Conservation (phyloP, 2,113 vertebrate species). For the Terrapene triunguis region DNA sequence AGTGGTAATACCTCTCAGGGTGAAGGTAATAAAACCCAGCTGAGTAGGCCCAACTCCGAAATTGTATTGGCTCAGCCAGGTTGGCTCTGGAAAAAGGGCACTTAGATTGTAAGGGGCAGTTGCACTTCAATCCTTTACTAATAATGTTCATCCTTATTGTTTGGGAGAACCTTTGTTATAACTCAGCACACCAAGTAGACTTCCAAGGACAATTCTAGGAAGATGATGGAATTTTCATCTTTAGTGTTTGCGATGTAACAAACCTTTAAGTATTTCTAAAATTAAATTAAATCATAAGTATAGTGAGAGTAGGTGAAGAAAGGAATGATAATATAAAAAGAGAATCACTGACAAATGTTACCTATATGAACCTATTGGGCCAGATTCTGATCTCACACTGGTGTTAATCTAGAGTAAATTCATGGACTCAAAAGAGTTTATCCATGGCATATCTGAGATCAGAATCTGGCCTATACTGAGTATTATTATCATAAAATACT, state of each 20-base stretch:
- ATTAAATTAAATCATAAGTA: not conserved
- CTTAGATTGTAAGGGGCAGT: not conserved
- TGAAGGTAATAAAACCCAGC: rapidly evolving
- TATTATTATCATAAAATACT: not conserved
- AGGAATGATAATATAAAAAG: not conserved
- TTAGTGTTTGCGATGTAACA: not conserved
- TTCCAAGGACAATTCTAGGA: not conserved
- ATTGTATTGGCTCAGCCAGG: not conserved
- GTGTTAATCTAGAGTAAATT: not conserved
- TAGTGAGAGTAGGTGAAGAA: not conserved
- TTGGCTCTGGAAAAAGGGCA: not conserved
- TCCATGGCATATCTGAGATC: not conserved
- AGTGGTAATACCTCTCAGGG: not conserved
- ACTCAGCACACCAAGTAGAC: not conserved
- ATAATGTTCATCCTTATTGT: not conserved
- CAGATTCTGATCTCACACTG: not conserved
- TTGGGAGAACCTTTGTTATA: not conserved
- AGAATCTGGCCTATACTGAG: not conserved
- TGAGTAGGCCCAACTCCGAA: not conserved
- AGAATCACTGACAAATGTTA: not conserved
- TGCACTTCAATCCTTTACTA: not conserved
- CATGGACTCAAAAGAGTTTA: not conserved
- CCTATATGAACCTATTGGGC: not conserved
- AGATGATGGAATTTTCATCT: not conserved
- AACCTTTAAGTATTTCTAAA: not conserved